Base-by-base conservation (phyloP, 1,140 invertebrate genomes). In the Drosophila simulans region DNA sequence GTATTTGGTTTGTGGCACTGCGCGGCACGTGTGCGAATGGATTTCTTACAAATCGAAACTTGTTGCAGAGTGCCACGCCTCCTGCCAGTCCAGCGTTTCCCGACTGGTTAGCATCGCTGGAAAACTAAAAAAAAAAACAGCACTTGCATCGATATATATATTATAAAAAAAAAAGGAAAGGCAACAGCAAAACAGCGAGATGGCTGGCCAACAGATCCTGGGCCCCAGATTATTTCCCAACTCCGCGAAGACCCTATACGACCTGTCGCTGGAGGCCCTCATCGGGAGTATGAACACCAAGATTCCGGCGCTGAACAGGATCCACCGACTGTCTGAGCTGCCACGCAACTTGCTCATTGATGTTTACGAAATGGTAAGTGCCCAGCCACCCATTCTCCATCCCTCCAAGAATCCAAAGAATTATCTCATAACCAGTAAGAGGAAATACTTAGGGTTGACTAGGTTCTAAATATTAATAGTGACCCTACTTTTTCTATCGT, bases 291-390 rank as follows among this genome's bases (percentile, higher is more conserved):
- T 91, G 68, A 80, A 88, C 74, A 86, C 73, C 48, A 79, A 62
- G 49, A 82, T 91, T 40, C 34, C 79, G 17, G 62, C 79, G 10
- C 49, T 92, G 68, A 77, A 84, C 11, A 74, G 77, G 49, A 89
- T 92, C 34, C 62, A 68, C 43, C 78, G 89, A n/a, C 53, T 92
- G 60, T 77, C 82, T 10, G 86, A 89, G 31, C 51, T 92, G 84
- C 91, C 91, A 15, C 74, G 69, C 17, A 84, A 80, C 58, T 51
- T 92, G 15, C 85, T 92, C 51, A 91, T 82, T 34, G 91, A 92
- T 80, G 80, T 91, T 53, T 92, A 92, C 55, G 84, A 84, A 43
- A 57, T 74, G 81, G 91, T 92, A 49, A 91, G 84, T 79, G 20
- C 8, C 11, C 12, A 0, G 7, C 20, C 11, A 10, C 11, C 12